Evolutionary conservation across 2,113 vertebrate species (phyloP), one percentile per base, ranked within the genome.

Genomic region (Callipepla californica): DNA sequence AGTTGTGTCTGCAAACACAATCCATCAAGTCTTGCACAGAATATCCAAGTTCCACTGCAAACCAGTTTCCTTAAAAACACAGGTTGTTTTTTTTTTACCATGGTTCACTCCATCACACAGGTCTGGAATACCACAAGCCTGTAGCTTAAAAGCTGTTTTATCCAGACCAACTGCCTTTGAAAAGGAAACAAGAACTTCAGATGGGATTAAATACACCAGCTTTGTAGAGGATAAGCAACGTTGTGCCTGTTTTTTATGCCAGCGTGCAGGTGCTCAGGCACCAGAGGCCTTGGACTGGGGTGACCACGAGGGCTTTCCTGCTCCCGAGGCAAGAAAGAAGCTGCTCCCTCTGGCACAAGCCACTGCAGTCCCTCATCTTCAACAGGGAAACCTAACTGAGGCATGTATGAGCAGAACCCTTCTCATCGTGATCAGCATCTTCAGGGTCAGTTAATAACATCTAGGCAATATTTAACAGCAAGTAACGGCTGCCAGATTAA

Each of bases 181-280:
- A 58, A 68, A 69, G 15, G 47, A 57, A 53, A 48, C 20, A 20
- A 58, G 21, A 65, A 13, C 26, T 76, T n/a, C 26, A 40, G 47
- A 13, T 1, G 7, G 36, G 28, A 40, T 55, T 28, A 48, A 3
- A 70, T 44, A 61, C 28, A 44, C 3, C 23, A 55, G 47, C 34
- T 45, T 88, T 32, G 45, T 3, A 8, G 3, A 5, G 18, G 51
- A 61, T 44, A 55, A 76, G 38, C 7, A 3, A 40, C 12, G 22
- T 20, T 58, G 23, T 7, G 0, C n/a, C 53, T 28, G 13, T 20
- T 67, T 53, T 80, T 38, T 2, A 30, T 53, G 15, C 18, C 72
- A 5, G 30, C 1, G 0, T 3, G 47, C 4, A 16, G 34, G 16
- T 44, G 51, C n/a, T 57, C 1, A 0, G 22, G 67, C 26, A n/a